Evolutionary conservation across 2,888 invertebrate genomes (phyloP).

Genomic region (Heteromurus nitidus): DNA sequence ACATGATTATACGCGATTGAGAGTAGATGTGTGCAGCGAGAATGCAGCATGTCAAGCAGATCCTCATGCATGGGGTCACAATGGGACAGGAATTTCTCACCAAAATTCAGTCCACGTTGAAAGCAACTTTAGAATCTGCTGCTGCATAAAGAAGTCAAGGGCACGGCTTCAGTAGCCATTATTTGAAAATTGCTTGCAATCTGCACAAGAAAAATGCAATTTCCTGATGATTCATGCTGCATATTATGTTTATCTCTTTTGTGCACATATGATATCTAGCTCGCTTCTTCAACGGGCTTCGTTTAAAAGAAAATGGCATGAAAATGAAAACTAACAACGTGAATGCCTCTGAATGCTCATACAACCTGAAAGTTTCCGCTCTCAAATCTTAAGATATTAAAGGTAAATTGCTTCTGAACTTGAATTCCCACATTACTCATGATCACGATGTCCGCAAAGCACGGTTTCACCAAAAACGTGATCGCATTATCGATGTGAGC

Average conservation of each 20-base stretch:
- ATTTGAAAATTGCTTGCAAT: not conserved
- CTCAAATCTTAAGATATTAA: too few relatives aligned
- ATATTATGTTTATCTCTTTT: too few relatives aligned
- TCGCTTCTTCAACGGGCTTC: too few relatives aligned
- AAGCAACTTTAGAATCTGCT: conserved; percentile 19
- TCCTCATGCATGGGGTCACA: too few relatives aligned
- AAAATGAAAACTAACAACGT: too few relatives aligned
- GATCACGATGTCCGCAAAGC: not conserved
- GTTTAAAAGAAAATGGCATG: too few relatives aligned
- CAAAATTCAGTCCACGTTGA: not conserved
- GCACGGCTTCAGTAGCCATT: not conserved
- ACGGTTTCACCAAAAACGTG: not conserved
- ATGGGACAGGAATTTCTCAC: not conserved
- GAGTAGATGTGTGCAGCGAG: too few relatives aligned
- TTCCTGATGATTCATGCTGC: conserved; percentile 24
- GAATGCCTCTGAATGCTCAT: too few relatives aligned
- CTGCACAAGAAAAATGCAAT: conserved; percentile 17
- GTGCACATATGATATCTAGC: too few relatives aligned
- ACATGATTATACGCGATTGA: too few relatives aligned
- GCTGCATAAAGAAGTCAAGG: conserved; percentile 51
- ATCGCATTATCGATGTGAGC: not conserved
- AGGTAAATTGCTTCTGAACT: conserved; percentile 8
- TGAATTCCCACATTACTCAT: not conserved
- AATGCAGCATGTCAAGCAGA: too few relatives aligned
- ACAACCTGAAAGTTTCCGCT: too few relatives aligned